Conservation (phyloP, 2,888 invertebrate genomes). For the Eristalis intricaria region DNA sequence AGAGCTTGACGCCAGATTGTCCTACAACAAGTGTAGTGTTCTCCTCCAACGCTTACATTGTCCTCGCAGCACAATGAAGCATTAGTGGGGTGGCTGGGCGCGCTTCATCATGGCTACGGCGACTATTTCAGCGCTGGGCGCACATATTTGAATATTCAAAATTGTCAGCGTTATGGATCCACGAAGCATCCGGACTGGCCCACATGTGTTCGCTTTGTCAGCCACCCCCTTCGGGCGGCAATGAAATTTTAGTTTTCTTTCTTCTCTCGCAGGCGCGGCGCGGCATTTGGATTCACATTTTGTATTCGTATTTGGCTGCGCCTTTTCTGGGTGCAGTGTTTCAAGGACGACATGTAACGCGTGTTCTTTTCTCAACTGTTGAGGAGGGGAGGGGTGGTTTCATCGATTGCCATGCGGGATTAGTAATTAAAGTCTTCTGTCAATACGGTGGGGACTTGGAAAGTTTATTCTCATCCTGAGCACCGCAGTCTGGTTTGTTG, state of each 20-base stretch:
- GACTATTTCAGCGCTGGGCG: background rate
- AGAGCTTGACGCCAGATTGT: conserved; percentile 32
- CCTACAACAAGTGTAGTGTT: conserved; percentile 37
- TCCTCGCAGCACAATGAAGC: conserved; percentile 3
- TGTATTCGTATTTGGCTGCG: background rate
- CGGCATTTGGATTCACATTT: background rate
- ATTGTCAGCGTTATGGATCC: conserved; percentile 7
- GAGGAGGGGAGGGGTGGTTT: background rate
- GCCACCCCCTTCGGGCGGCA: background rate
- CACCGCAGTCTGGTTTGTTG: no score
- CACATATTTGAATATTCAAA: conserved; percentile 30
- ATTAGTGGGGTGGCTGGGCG: conserved; percentile 10
- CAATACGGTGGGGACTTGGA: background rate
- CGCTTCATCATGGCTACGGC: background rate
- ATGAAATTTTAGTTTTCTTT: background rate
- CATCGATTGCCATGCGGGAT: background rate
- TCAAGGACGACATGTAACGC: background rate
- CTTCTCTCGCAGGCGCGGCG: background rate
- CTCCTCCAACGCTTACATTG: conserved; percentile 1
- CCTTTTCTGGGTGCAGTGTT: background rate
- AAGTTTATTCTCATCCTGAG: background rate
- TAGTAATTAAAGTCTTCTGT: background rate
- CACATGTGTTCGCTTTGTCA: background rate
- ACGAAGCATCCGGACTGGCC: background rate
- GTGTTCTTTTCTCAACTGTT: background rate